phyloP scores from a whole-genome alignment of 2,888 invertebrate species.

The Gerris lacustris region DNA sequence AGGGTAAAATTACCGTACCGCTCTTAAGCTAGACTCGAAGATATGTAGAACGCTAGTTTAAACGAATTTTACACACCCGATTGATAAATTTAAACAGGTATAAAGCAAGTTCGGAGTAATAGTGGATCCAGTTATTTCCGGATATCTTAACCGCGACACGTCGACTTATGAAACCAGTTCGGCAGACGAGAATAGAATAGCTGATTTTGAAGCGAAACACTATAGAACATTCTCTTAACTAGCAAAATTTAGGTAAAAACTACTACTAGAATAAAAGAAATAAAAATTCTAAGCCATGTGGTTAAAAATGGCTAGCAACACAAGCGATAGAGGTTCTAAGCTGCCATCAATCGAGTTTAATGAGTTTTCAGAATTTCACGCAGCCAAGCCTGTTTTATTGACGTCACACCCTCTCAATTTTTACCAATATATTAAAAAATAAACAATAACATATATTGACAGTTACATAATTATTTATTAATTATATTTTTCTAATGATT shows the following conservation, averaged over 20 bases:
- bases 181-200: background rate
- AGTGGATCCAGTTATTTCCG: conserved; percentile 27
- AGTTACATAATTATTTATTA: background rate
- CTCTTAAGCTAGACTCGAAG: background rate
- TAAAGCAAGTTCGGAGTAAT: conserved; percentile 15
- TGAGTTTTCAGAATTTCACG: conserved; percentile 9
- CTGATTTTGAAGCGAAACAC: conserved; percentile 2
- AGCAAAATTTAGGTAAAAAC: conserved; percentile 1
- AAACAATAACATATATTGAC: background rate
- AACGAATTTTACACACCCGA: background rate
- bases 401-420: conserved; percentile 6
- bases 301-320: conserved; percentile 7
- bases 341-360: conserved; percentile 10
- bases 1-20: conserved; percentile 8
- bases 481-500: background rate
- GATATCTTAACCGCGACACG: conserved; percentile 19
- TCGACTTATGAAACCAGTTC: background rate
- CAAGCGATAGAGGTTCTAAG: conserved; percentile 2
- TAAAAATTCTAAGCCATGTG: conserved; percentile 9
- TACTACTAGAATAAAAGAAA: conserved; percentile 7
- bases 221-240: conserved; percentile 1
- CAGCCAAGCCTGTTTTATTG: conserved; percentile 8
- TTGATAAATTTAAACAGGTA: conserved; percentile 14
- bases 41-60: background rate
- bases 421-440: background rate